phyloP scores from a whole-genome alignment of 2,113 vertebrate species.

The Cyphomyrus discorhynchus region DNA sequence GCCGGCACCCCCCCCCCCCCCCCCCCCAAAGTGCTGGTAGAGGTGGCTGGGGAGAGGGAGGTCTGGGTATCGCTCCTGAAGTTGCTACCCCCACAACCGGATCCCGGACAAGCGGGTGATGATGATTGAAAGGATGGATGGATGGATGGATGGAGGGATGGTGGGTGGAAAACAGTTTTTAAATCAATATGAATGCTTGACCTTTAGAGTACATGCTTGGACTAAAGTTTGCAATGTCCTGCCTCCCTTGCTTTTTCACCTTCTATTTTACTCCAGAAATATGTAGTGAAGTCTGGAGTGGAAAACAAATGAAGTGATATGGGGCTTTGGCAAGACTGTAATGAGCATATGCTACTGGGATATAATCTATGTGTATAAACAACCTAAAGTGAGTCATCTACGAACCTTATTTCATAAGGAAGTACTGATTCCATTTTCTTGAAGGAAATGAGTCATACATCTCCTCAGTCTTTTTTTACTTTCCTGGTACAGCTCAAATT shows the following conservation, averaged over 20 bases:
- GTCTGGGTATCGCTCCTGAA: no score
- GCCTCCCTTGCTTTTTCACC: background rate
- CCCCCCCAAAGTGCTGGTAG: no score
- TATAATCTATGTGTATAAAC: constrained; percentile 1
- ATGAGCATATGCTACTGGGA: background rate
- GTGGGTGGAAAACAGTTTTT: background rate
- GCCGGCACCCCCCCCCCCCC: no score
- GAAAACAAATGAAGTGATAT: background rate
- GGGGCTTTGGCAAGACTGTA: background rate
- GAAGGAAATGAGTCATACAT: background rate
- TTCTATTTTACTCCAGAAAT: background rate
- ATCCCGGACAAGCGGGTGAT: no score
- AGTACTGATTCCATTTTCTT: constrained; percentile 14
- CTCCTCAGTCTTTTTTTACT: background rate
- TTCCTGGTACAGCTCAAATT: background rate
- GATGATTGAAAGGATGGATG: background rate
- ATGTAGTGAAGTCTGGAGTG: background rate
- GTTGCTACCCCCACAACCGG: no score
- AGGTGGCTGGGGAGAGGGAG: no score
- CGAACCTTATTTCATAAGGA: background rate
- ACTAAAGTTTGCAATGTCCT: background rate
- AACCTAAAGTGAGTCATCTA: constrained; percentile 3
- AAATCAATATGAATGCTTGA: background rate
- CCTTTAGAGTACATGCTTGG: background rate
- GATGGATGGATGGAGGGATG: background rate